phyloP scores from a whole-genome alignment of 2,113 vertebrate genomes.

The Oryctolagus cuniculus region mOryCun1.1 NC_091439.1:22562501-22563000 shows the following conservation, averaged over 20 bases:
- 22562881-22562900: not conserved
- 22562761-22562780: not conserved
- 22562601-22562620: too few relatives aligned
- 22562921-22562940: not conserved
- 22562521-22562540: not conserved
- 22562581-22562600: too few relatives aligned
- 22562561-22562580: not conserved
- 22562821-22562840: fast-evolving
- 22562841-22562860: fast-evolving
- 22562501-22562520: not conserved
- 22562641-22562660: not conserved
- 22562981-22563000: not conserved
- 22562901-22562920: not conserved
- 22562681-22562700: too few relatives aligned
- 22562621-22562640: too few relatives aligned
- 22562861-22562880: not conserved
- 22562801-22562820: not conserved
- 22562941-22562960: not conserved
- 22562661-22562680: not conserved
- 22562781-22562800: not conserved
- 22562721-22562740: too few relatives aligned
- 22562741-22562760: not conserved
- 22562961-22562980: too few relatives aligned
- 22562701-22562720: not conserved
- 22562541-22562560: not conserved